Conservation (phyloP, 1,140 invertebrate species). For the Stratiolaelaps scimitus region DNA sequence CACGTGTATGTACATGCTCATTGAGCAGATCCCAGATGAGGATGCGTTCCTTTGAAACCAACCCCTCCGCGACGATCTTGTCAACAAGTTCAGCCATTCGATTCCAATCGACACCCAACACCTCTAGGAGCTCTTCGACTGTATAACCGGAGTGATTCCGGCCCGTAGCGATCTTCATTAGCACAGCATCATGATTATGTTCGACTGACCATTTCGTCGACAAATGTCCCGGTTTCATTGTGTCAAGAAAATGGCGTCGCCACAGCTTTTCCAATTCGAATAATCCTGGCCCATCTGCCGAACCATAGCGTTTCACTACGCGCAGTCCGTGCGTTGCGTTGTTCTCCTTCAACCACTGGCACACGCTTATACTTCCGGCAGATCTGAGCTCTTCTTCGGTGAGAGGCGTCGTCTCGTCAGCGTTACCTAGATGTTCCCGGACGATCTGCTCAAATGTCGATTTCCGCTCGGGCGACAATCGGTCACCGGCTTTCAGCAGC, state of each 20-base stretch:
- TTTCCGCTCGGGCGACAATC: background rate
- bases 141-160: background rate
- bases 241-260: constrained; percentile 60
- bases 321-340: constrained; percentile 52
- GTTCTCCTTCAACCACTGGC: constrained; percentile 36
- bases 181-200: constrained; percentile 44
- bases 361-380: background rate
- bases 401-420: background rate
- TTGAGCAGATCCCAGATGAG: background rate
- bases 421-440: constrained; percentile 25
- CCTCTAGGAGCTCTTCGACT: background rate
- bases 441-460: background rate
- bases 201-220: constrained; percentile 61
- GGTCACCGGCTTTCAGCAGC: constrained; percentile 45
- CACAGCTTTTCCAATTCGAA: constrained; percentile 57
- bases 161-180: constrained; percentile 8
- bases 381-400: background rate
- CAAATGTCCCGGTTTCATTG: constrained; percentile 58
- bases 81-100: background rate
- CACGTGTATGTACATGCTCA: too few species aligned
- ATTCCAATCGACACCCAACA: background rate
- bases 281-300: constrained; percentile 46
- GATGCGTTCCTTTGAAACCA: background rate
- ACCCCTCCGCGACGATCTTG: background rate
- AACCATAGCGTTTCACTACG: constrained; percentile 52